phyloP scores from a whole-genome alignment of 2,888 invertebrate genomes.

The Ornithoptera priamus region DNA sequence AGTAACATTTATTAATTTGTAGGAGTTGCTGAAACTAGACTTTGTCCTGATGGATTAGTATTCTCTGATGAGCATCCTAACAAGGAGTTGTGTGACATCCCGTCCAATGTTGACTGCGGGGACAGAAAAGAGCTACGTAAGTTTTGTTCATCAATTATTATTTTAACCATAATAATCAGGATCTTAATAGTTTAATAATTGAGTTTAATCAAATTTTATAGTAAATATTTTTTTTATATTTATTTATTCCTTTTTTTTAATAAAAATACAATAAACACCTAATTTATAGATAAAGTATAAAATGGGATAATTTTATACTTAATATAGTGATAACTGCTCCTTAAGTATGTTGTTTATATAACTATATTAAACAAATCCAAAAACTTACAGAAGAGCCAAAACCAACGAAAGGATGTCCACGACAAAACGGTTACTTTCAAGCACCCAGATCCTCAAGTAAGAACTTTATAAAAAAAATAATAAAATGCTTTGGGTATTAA shows the following conservation, averaged over 20 bases:
- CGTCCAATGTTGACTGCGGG: conserved; percentile 88
- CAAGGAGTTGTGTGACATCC: conserved; percentile 87
- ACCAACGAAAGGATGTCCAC: conserved; percentile 85
- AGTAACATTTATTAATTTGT: conserved; percentile 21
- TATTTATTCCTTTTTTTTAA: no score
- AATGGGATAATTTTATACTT: no score
- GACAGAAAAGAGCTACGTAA: conserved; percentile 87
- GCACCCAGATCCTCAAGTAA: conserved; percentile 84
- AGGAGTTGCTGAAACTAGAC: conserved; percentile 81
- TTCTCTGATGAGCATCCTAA: conserved; percentile 86
- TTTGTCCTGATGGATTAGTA: conserved; percentile 89
- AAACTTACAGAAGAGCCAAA: conserved; percentile 84
- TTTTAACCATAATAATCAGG: no score
- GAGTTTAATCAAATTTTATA: no score
- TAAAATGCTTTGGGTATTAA: neutral
- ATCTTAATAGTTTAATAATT: no score
- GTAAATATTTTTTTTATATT: no score
- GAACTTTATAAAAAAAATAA: neutral
- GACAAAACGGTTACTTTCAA: conserved; percentile 89
- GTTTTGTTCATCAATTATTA: conserved; percentile 51
- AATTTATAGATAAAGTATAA: no score
- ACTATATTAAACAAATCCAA: neutral
- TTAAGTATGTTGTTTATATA: no score
- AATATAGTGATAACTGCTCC: no score
- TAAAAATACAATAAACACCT: no score